Conservation (phyloP, 1,140 invertebrate genomes). For the Drosophila trapezifrons region DNA sequence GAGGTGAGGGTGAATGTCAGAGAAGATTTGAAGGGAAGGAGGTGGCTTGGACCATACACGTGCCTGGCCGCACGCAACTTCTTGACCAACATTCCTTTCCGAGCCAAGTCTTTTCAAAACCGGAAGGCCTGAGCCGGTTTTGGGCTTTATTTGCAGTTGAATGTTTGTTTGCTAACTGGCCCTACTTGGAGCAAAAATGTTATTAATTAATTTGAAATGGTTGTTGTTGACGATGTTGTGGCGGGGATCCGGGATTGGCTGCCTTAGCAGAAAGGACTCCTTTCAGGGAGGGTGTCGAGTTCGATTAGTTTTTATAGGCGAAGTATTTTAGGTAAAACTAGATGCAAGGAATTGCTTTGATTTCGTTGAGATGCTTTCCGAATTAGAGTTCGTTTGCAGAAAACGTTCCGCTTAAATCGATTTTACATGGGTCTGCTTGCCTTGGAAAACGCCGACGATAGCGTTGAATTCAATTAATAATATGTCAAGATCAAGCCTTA, state of each 20-base stretch:
- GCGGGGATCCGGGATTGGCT: neutral
- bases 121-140: slow-evolving; percentile 21
- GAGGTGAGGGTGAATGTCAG: slow-evolving; percentile 7
- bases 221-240: slow-evolving; percentile 21
- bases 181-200: slow-evolving; percentile 57
- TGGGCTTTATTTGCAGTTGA: slow-evolving; percentile 46
- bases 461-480: slow-evolving; percentile 17
- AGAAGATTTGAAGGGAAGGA: slow-evolving; percentile 1
- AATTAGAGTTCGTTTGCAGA: neutral
- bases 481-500: slow-evolving; percentile 2
- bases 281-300: slow-evolving; percentile 26
- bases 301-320: slow-evolving; percentile 58
- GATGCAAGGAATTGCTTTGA: slow-evolving; percentile 9
- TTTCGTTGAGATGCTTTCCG: slow-evolving; percentile 13
- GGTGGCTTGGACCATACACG: slow-evolving; percentile 27
- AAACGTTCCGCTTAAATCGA: slow-evolving; percentile 9
- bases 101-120: slow-evolving; percentile 35
- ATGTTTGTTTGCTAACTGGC: slow-evolving; percentile 43
- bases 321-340: slow-evolving; percentile 23
- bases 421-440: slow-evolving; percentile 2
- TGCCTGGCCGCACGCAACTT: slow-evolving; percentile 54
- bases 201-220: slow-evolving; percentile 76
- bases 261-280: slow-evolving; percentile 13
- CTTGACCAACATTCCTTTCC: slow-evolving; percentile 55
- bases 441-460: neutral